Base-by-base conservation (phyloP, 2,888 invertebrate genomes). In the Drepana falcataria region DNA sequence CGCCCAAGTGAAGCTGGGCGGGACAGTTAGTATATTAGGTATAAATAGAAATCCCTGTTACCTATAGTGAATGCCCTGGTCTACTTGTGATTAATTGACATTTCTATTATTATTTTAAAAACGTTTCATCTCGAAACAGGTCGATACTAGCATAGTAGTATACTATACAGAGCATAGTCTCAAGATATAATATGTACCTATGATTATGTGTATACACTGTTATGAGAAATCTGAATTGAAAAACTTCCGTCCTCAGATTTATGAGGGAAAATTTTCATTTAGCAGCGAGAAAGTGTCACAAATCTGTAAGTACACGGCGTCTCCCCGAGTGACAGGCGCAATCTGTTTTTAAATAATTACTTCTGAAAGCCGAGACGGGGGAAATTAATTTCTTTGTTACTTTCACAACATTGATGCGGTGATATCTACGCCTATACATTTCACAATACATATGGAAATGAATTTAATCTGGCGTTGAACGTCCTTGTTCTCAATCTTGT, bases 301-400 rank as follows among this genome's bases (percentile, higher is more conserved):
- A 68, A 65, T 75, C 63, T 75, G 76, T 72, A 74, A 60, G 71
- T 59, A 68, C 74, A 73, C 73, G 53, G 58, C 63, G 69, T 66
- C 69, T 74, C 65, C 63, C 67, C 71, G 68, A 81, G 80, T 84
- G 85, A 84, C 87, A 84, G 79, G 77, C 85, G 79, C 84, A 83
- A 85, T 86, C 85, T 87, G 85, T 85, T 85, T 84, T 85, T 83
- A 79, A 86, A 87, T 86, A 87, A 87, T 87, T 87, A 85, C 83
- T 85, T 79, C 73, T 81, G 83, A 87, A 84, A 85, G 84, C 83
- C 75, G 80, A 84, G 83, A 79, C 81, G 80, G 76, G 71, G 74
- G 73, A 82, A 83, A 85, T 85, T 86, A 86, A 85, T 85, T 86
- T 85, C 81, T 83, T 85, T 83, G 83, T 84, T 80, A 74, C 77